These are phyloP conservation scores for Sitodiplosis mosellana DNA, from an alignment of 1,140 invertebrate genomes.

Conservation along the genomic window DNA sequence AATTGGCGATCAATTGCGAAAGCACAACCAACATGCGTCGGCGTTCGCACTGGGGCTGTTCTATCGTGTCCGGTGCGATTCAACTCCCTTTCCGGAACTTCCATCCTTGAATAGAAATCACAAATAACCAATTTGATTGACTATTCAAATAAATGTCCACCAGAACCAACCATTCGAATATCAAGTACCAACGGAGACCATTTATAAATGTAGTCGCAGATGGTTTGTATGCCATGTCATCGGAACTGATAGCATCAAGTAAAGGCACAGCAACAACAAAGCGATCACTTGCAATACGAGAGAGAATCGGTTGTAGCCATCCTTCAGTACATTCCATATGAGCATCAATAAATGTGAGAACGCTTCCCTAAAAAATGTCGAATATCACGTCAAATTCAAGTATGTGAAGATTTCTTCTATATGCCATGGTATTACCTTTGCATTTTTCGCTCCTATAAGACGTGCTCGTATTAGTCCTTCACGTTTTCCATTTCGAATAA, in stretches of 20 bases:
- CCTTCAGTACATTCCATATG: constrained; percentile 82
- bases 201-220: constrained; percentile 93
- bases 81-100: constrained; percentile 33
- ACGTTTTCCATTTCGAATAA: constrained; percentile 50
- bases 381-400: too few relatives aligned
- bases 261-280: constrained; percentile 76
- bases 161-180: constrained; percentile 72
- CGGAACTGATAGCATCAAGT: constrained; percentile 94
- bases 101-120: constrained; percentile 26
- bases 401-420: neutral
- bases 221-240: constrained; percentile 88
- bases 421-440: too few relatives aligned
- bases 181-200: constrained; percentile 96
- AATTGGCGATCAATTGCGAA: constrained; percentile 79
- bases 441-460: constrained; percentile 59
- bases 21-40: constrained; percentile 90
- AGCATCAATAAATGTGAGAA: constrained; percentile 68
- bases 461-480: constrained; percentile 74
- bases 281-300: constrained; percentile 50
- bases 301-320: constrained; percentile 76
- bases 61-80: constrained; percentile 39
- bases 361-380: too few relatives aligned
- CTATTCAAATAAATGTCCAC: neutral
- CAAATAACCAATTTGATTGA: neutral
- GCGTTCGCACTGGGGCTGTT: constrained; percentile 64